Conservation (phyloP, 2,888 invertebrate species). For the Macrosoma leucophasiata region DNA sequence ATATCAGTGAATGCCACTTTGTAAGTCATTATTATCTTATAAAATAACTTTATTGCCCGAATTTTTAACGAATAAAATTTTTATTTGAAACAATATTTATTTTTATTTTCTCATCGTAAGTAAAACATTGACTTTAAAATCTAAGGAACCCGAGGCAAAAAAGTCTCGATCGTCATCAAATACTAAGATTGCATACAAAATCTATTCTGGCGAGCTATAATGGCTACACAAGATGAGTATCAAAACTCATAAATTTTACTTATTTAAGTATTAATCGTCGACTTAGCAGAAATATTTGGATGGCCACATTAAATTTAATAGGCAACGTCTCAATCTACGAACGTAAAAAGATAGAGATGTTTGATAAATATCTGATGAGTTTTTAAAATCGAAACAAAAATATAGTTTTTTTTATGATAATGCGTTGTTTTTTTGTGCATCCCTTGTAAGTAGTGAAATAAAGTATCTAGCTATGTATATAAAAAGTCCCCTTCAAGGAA, state of each 20-base stretch:
- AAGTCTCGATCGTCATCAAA: too few relatives aligned
- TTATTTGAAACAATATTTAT: too few relatives aligned
- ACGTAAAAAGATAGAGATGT: constrained; percentile 2
- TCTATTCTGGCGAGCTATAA: background rate
- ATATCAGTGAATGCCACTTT: constrained; percentile 15
- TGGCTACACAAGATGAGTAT: constrained; percentile 2
- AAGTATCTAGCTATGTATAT: constrained; percentile 16
- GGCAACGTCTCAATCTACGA: background rate
- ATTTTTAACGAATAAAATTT: too few relatives aligned
- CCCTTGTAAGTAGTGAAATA: constrained; percentile 22
- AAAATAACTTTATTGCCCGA: too few relatives aligned
- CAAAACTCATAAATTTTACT: constrained; percentile 6
- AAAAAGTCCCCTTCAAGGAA: constrained; percentile 38
- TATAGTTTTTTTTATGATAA: constrained; percentile 5
- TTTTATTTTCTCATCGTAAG: too few relatives aligned
- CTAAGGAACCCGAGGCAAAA: too few relatives aligned
- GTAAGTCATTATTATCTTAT: constrained; percentile 14
- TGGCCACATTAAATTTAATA: too few relatives aligned
- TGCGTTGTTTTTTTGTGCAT: constrained; percentile 26
- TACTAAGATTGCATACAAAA: too few relatives aligned
- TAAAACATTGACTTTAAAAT: too few relatives aligned
- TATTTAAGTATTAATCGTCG: constrained; percentile 19
- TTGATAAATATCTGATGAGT: too few relatives aligned
- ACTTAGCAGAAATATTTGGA: constrained; percentile 18
- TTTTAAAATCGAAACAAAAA: too few relatives aligned